A percentile compares a stretch with the other conserved stretches of the same genome.
Evolutionary conservation across 2,888 invertebrate species (phyloP).

Genomic region (Chirona hameri): DNA sequence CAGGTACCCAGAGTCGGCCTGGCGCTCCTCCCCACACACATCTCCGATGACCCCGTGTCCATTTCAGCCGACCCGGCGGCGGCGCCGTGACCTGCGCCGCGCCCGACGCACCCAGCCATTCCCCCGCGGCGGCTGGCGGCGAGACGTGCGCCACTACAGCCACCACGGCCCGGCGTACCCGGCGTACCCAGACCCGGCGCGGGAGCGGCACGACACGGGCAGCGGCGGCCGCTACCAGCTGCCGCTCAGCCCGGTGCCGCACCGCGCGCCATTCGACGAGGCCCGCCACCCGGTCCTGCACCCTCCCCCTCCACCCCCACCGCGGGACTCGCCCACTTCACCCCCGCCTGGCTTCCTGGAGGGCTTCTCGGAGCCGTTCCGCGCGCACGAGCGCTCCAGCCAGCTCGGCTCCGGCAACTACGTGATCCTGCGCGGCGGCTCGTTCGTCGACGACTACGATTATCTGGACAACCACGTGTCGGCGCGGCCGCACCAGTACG

Average conservation of each 20-base stretch:
- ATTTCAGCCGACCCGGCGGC: background rate
- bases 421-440: conserved; percentile 40
- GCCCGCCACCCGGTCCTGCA: background rate
- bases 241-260: conserved; percentile 9
- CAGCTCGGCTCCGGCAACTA: conserved; percentile 41
- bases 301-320: background rate
- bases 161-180: conserved; percentile 7
- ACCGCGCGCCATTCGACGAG: conserved; percentile 12
- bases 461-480: conserved; percentile 31
- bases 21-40: background rate
- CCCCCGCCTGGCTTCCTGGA: background rate
- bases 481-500: background rate
- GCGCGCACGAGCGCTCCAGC: conserved; percentile 22
- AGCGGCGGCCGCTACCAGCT: background rate
- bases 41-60: background rate
- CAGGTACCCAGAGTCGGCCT: background rate
- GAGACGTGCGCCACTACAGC: background rate
- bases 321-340: background rate
- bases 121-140: background rate
- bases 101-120: background rate
- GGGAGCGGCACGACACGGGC: background rate
- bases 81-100: background rate
- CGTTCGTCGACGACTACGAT: conserved; percentile 39
- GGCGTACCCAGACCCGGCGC: background rate
- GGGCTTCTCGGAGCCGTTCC: background rate